These are phyloP conservation scores for Melospiza melodia DNA, from an alignment of 2,113 vertebrate genomes.

Conservation along the genomic window DNA sequence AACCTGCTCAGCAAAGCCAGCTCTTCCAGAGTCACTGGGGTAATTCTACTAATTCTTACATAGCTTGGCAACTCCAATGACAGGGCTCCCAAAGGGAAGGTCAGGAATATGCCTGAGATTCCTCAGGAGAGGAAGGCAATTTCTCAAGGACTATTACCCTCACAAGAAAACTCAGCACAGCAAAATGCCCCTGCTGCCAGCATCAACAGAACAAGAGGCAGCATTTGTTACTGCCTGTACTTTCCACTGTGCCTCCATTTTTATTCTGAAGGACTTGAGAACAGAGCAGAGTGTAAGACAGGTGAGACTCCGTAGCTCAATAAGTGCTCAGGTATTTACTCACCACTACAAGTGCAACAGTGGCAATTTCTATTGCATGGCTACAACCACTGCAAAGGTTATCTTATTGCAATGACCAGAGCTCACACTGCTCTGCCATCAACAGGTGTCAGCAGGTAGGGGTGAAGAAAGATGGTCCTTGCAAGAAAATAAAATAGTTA, in stretches of 20 bases:
- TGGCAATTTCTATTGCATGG: fast-evolving
- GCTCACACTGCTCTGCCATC: background rate
- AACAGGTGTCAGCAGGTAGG: background rate
- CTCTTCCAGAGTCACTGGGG: fast-evolving
- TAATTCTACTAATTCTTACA: background rate
- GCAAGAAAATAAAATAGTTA: background rate
- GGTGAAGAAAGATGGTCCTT: background rate
- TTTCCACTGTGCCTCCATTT: background rate
- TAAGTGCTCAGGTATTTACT: background rate
- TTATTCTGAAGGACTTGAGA: background rate
- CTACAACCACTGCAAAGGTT: background rate
- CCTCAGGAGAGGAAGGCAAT: background rate
- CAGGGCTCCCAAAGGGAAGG: background rate
- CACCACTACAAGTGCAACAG: background rate
- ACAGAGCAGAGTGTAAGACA: background rate
- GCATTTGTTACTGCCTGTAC: background rate
- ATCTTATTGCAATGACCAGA: background rate
- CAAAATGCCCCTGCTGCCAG: background rate
- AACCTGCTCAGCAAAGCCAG: background rate
- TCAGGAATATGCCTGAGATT: background rate
- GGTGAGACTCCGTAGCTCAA: background rate
- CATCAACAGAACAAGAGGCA: background rate
- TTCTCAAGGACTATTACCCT: background rate
- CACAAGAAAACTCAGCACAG: background rate
- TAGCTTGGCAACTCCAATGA: background rate